Conservation (phyloP, 2,113 vertebrate genomes). For the Poecilia latipinna region DNA sequence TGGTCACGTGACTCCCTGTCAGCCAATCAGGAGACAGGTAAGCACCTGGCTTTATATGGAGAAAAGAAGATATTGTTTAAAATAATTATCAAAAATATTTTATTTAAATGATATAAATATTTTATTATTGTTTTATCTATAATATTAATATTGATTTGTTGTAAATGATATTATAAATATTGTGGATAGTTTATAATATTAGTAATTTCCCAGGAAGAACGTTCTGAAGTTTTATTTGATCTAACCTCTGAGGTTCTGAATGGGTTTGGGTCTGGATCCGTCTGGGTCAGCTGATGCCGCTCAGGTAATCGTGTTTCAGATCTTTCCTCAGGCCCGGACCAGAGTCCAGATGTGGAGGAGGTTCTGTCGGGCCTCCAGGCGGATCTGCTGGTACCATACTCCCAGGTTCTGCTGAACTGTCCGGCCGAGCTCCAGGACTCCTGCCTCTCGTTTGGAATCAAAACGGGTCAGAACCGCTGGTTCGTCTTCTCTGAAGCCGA, state of each 20-base stretch:
- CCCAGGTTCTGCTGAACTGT: slow-evolving; percentile 74
- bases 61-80: neutral
- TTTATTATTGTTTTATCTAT: no score
- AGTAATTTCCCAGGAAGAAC: no score
- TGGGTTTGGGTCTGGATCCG: neutral
- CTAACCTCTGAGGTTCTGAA: no score
- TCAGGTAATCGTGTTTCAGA: neutral
- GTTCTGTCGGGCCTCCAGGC: slow-evolving; percentile 82
- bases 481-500: slow-evolving; percentile 85
- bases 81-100: no score
- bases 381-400: slow-evolving; percentile 80
- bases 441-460: slow-evolving; percentile 84
- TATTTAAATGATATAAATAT: no score
- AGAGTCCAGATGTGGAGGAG: slow-evolving; percentile 65
- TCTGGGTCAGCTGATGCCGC: neutral
- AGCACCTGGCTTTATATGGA: neutral
- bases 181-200: no score
- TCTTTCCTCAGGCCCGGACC: slow-evolving; percentile 33
- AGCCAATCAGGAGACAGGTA: slow-evolving; percentile 54
- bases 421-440: slow-evolving; percentile 78
- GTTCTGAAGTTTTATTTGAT: no score
- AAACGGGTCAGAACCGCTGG: slow-evolving; percentile 72
- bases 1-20: slow-evolving; percentile 27
- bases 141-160: no score
- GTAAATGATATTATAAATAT: no score